Percentiles rank a stretch among this genome's conserved stretches.
Conservation (phyloP, 1,140 invertebrate species). For the Bombus soroeensis region DNA sequence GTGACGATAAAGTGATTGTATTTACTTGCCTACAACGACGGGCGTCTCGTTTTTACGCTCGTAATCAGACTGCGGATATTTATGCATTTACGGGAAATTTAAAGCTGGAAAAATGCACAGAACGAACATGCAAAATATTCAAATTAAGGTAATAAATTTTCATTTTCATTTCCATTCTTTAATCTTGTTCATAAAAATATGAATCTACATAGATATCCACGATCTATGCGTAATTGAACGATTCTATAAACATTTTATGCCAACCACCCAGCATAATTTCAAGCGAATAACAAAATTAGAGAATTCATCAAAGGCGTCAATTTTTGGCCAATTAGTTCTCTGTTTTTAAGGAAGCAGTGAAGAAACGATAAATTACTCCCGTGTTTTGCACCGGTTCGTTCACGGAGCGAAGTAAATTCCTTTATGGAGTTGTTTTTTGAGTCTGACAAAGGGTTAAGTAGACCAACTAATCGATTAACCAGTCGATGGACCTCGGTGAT, state of each 20-base stretch:
- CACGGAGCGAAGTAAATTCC: neutral
- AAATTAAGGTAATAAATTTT: neutral
- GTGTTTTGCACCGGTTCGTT: neutral
- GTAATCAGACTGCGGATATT: neutral
- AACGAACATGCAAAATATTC: neutral
- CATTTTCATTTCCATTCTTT: neutral
- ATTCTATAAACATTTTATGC: neutral
- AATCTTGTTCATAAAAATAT: neutral
- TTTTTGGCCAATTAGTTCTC: too few relatives aligned
- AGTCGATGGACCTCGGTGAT: neutral
- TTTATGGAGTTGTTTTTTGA: neutral
- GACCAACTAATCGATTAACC: conserved; percentile 1
- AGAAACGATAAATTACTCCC: too few relatives aligned
- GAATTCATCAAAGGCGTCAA: too few relatives aligned
- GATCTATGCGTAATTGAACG: neutral
- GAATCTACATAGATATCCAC: neutral
- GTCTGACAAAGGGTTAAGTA: neutral
- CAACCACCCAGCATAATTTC: too few relatives aligned
- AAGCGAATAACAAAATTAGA: neutral
- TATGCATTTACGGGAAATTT: neutral
- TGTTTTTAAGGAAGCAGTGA: too few relatives aligned
- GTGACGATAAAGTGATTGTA: neutral
- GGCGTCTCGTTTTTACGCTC: neutral
- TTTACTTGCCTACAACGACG: neutral
- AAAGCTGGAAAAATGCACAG: neutral